Evolutionary conservation across 1,140 invertebrate genomes (phyloP), one percentile per base, ranked within the genome.

Genomic region (Cotesia chilonis): DNA sequence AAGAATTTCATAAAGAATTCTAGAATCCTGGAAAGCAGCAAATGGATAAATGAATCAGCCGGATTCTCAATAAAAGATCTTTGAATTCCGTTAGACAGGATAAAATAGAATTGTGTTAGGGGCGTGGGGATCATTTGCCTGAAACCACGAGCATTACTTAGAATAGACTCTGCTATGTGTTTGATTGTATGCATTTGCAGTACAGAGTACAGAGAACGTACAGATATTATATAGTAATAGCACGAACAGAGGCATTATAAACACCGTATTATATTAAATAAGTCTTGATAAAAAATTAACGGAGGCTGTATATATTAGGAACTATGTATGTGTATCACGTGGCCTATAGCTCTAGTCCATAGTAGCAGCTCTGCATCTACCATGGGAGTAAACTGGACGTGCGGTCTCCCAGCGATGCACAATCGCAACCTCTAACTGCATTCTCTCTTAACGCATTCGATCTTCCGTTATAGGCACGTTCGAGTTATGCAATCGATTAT

Each of bases 401-500:
- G 38, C 38, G 47, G 64, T 66, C 20, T 66, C 64, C 41, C 41
- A 47, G 41, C 41, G 10, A 47, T 47, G 41, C 6, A 20, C 20
- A 63, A 63, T 12, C 14, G 37, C 12, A 28, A 63, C n/a, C n/a
- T 66, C 38, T 14, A 66, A 66, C 64, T 66, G 47, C 64, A 66
- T 66, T 66, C 64, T 41, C 64, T 66, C 20, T 17, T 41, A 66
- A 66, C 64, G 64, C 64, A 66, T 20, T 66, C 64, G 38, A 66
- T 66, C 64, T 66, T 66, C 64, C 64, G 64, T 66, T 66, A 47
- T 47, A 66, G 38, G 41, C 38, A 51, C 64, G 64, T 51, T 66
- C 38, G 0, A 47, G 5, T 66, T 66, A 66, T 41, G 64, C 47
- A 66, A 66, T 66, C 64, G 17, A 35, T 64, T 64, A 64, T 64